phyloP scores from a whole-genome alignment of 2,888 invertebrate genomes.

The Drosophila algonquin region DNA sequence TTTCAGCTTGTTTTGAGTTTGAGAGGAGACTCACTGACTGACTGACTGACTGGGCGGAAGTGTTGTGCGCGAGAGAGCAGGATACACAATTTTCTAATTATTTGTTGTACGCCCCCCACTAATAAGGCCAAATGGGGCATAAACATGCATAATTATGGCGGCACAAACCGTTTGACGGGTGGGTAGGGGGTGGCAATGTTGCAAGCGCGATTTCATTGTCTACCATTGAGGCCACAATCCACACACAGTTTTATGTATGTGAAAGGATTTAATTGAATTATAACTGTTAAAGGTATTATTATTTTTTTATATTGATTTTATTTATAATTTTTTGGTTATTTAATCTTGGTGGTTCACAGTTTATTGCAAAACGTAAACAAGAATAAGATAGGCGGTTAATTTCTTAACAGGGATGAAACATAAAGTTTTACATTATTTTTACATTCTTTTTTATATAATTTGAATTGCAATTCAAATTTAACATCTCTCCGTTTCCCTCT shows the following conservation, averaged over 20 bases:
- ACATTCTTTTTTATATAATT: too few relatives aligned
- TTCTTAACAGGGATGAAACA: too few relatives aligned
- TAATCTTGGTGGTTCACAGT: too few relatives aligned
- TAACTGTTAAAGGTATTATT: too few relatives aligned
- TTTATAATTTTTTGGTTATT: too few relatives aligned
- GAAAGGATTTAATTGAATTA: too few relatives aligned
- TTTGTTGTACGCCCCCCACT: conserved; percentile 68
- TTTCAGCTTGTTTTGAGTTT: conserved; percentile 61
- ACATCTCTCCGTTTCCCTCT: conserved; percentile 14
- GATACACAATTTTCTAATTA: conserved; percentile 69
- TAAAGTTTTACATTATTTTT: too few relatives aligned
- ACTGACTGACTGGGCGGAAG: conserved; percentile 71
- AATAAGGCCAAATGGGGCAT: conserved; percentile 77
- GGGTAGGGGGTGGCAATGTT: not conserved
- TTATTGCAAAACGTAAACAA: too few relatives aligned
- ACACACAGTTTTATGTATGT: not conserved
- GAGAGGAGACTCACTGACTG: conserved; percentile 20
- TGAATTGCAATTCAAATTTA: too few relatives aligned
- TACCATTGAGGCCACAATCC: not conserved
- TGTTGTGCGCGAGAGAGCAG: conserved; percentile 52
- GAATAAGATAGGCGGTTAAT: too few relatives aligned
- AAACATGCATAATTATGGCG: conserved; percentile 75
- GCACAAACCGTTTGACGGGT: conserved; percentile 7
- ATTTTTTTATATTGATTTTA: too few relatives aligned
- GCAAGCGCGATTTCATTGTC: not conserved